These are phyloP conservation scores for Aleiodes alternator DNA, from an alignment of 2,888 invertebrate genomes.

Conservation along the genomic window DNA sequence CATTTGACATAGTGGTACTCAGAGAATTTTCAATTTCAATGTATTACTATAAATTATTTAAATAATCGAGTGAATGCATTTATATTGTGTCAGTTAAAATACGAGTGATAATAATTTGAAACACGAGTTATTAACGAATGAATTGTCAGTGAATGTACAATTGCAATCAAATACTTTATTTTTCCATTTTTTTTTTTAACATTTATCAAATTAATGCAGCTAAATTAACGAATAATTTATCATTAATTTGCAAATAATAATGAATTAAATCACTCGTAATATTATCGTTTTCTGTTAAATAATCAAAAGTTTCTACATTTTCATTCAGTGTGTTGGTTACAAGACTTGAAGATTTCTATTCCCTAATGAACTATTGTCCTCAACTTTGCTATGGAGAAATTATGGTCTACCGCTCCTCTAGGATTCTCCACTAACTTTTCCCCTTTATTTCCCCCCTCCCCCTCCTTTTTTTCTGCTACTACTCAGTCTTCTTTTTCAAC, in stretches of 20 bases:
- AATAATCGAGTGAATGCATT: neutral
- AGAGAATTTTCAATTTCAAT: neutral
- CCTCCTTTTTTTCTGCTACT: constrained; percentile 2
- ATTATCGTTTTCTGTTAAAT: too few species aligned
- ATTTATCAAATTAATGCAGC: too few species aligned
- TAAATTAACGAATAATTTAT: too few species aligned
- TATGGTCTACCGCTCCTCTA: constrained; percentile 12
- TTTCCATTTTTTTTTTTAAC: too few species aligned
- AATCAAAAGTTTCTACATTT: too few species aligned
- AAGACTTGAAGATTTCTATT: constrained; percentile 34
- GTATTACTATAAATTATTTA: constrained; percentile 5
- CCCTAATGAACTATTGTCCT: constrained; percentile 60
- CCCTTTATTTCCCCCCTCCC: neutral
- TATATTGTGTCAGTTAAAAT: neutral
- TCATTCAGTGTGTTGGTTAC: neutral
- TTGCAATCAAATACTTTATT: neutral
- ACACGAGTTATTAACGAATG: too few species aligned
- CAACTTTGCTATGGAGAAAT: constrained; percentile 26
- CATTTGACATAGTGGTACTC: neutral
- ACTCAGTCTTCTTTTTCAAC: neutral
- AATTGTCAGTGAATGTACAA: neutral
- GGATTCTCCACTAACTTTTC: constrained; percentile 28
- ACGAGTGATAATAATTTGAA: neutral
- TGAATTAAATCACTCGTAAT: too few species aligned
- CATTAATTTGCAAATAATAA: too few species aligned